Percentiles rank a stretch among this genome's conserved stretches.
Evolutionary conservation across 2,888 invertebrate genomes (phyloP).

Genomic region (Oeneis ivallda): DNA sequence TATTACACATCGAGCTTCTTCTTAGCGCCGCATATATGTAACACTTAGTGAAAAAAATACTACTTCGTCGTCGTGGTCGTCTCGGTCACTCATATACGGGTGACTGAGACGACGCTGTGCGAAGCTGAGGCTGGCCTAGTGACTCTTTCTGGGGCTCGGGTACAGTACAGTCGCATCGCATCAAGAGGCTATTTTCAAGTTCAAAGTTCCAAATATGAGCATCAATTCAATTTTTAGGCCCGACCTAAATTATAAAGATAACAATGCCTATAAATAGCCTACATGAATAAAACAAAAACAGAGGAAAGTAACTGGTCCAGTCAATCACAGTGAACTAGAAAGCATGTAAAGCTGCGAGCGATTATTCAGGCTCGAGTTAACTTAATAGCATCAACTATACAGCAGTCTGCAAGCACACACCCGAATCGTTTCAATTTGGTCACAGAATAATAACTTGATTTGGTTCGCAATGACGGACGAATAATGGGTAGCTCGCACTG

Average conservation of each 20-base stretch:
- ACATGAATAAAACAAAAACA: not conserved
- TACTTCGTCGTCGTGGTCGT: too few relatives aligned
- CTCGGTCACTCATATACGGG: too few relatives aligned
- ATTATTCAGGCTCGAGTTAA: constrained; percentile 21
- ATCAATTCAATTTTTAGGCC: not conserved
- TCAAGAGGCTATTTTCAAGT: not conserved
- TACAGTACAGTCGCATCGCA: too few relatives aligned
- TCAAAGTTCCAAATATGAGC: not conserved
- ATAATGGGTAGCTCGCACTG: not conserved
- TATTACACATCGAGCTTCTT: too few relatives aligned
- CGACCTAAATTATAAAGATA: not conserved
- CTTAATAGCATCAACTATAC: not conserved
- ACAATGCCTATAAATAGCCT: not conserved
- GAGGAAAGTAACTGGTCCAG: not conserved
- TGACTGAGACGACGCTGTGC: too few relatives aligned
- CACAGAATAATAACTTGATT: too few relatives aligned
- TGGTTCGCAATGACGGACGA: constrained; percentile 15
- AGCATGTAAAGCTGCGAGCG: constrained; percentile 11
- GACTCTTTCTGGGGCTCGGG: too few relatives aligned
- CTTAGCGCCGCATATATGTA: too few relatives aligned
- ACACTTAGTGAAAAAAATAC: too few relatives aligned
- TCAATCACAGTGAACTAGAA: constrained; percentile 12
- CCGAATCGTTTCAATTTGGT: constrained; percentile 19
- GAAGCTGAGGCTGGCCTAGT: too few relatives aligned
- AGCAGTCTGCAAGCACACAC: not conserved